Base-by-base conservation (phyloP, 2,113 vertebrate genomes). In the Heteronetta atricapilla region DNA sequence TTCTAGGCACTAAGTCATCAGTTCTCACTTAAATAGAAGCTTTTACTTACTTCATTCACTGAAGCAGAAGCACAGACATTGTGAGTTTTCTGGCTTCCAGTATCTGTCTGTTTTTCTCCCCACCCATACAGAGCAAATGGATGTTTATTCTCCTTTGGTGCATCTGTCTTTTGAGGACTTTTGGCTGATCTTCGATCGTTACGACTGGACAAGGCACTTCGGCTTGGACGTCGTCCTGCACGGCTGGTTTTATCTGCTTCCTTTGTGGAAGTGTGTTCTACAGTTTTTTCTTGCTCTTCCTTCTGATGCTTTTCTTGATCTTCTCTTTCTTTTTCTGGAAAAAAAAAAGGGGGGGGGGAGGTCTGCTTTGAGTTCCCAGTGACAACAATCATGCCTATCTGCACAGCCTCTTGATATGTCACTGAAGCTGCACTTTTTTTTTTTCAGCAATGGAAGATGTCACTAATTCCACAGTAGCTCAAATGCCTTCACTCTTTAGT, bases 61-160 rank as follows among this genome's bases (percentile, higher is more conserved):
- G 99, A 98, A 66, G 99, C 98, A 13, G 97, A 98, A n/a, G 99
- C 98, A 13, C 98, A 96, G 29, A 99, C 99, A 1, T 99, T 99
- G 96, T 99, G 98, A 2, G 99, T 99, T 95, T 98, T 99, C 66
- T 98, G 99, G 81, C 95, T 97, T 13, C 99, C 98, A 5, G 98
- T 98, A 72, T 99, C 98, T 0, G 97, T 98, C 78, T 98, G 97
- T 82, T 94, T 99, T 89, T 99, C 99, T 68, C 98, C 99, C 96
- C 98, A 98, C 31, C 98, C 99, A 33, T 99, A 99, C 55, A 99
- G 96, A 55, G 98, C 99, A 76, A 99, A 99, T 1, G 99, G 98
- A 87, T 99, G 99, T 68, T 98, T 98, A 55, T 97, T 97, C 62
- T 98, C 98, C 91, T 98, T 98, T 58, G 96, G 92, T 33, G 94